Base-by-base conservation (phyloP, 2,888 invertebrate genomes). In the Mechanitis messenoides region DNA sequence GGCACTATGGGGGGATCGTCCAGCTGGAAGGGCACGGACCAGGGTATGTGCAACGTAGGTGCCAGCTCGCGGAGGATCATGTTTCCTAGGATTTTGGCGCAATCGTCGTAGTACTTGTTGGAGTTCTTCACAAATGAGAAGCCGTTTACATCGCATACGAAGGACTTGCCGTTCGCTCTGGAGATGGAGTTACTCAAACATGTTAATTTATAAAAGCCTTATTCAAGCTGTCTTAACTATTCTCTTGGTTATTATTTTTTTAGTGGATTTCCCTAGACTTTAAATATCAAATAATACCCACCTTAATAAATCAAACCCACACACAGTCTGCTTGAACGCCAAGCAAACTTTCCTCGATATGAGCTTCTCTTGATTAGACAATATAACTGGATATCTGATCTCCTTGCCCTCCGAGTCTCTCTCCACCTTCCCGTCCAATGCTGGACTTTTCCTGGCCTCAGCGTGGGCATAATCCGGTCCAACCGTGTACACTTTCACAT, bases 41-140 rank as follows among this genome's bases (percentile, higher is more conserved):
- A 98, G 0, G 99, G 99, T 73, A 99, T 98, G 83, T 97, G 98
- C 62, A 98, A 87, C 6, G 97, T 97, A 0, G 98, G 98, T 3
- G 99, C 98, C 66, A 99, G 87, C 79, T 98, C 96, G 61, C 98
- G 90, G 62, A 99, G 88, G 65, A 99, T 98, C 97, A 98, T 98
- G 80, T 99, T 99, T 20, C 98, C 98, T 70, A 98, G 91, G 66
- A 99, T 99, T 89, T 98, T 98, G 33, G 99, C 98, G 84, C 98
- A 99, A 79, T 99, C 99, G 84, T 99, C 99, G 81, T 99, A 99
- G 89, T 99, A 99, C 80, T 99, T 99, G 83, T 97, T 97, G 0
- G 99, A 99, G 83, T 98, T 99, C 84, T 99, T 99, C 35, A 99
- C 99, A 86, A 99, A 99, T 79, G 98, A 99, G 85, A 99, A 99